A percentile compares a stretch with the other conserved stretches of the same genome.
These are phyloP conservation scores for Polyodon spathula DNA, from an alignment of 2,113 vertebrate genomes.

Conservation along the genomic window DNA sequence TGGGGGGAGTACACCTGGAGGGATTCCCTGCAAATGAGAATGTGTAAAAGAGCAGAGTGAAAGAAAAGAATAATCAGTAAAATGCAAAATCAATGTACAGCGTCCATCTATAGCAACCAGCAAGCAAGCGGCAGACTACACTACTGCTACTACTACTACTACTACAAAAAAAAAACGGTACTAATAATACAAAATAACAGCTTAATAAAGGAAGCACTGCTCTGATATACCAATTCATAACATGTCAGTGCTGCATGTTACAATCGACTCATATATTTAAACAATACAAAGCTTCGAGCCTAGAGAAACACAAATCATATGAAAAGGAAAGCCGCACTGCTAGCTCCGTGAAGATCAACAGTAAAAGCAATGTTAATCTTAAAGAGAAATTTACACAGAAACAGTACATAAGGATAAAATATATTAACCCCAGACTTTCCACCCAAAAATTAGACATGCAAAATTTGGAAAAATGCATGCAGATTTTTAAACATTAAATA, in stretches of 20 bases:
- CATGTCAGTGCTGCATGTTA: conserved; percentile 29
- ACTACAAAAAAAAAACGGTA: no score
- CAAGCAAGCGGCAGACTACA: conserved; percentile 81
- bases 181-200: no score
- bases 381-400: conserved; percentile 39
- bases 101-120: conserved; percentile 33
- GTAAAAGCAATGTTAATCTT: conserved; percentile 66
- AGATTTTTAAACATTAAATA: conserved; percentile 39
- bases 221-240: conserved; percentile 24
- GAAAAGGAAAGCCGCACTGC: conserved; percentile 67
- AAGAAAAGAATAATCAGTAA: conserved; percentile 69
- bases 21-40: conserved; percentile 76
- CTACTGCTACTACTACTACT: no score
- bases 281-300: conserved; percentile 46
- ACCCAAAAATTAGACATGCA: conserved; percentile 64
- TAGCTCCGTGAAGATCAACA: conserved; percentile 77
- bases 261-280: conserved; percentile 22
- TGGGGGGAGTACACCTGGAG: conserved; percentile 86
- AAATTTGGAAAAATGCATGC: conserved; percentile 62
- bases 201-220: conserved; percentile 57
- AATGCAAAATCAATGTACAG: conserved; percentile 45
- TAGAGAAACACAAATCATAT: conserved; percentile 44
- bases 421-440: conserved; percentile 35
- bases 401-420: conserved; percentile 28
- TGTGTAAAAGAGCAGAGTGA: conserved; percentile 58